Evolutionary conservation across 2,113 vertebrate species (phyloP).

Genomic region (Athene cunicularia): DNA sequence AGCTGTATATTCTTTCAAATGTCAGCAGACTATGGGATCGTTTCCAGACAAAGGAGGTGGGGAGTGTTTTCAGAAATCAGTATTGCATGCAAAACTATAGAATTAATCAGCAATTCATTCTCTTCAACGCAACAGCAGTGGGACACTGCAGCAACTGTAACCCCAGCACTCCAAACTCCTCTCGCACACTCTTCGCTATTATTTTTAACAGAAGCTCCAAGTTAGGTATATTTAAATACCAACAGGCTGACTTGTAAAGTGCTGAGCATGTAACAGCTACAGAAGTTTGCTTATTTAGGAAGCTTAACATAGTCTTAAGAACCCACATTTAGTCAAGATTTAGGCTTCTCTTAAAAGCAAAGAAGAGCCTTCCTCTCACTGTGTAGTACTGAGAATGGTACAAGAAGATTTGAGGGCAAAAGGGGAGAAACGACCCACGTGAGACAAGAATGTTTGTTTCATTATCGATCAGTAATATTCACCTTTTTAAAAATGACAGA

Average conservation of each 20-base stretch:
- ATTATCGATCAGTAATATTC: constrained; percentile 26
- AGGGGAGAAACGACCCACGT: not conserved
- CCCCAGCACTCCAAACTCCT: not conserved
- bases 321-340: not conserved
- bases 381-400: not conserved
- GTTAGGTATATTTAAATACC: not conserved
- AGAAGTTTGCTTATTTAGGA: not conserved
- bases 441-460: not conserved
- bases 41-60: constrained; percentile 56
- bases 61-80: constrained; percentile 67
- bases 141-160: constrained; percentile 15
- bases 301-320: not conserved
- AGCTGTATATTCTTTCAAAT: constrained; percentile 77
- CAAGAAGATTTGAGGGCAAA: not conserved
- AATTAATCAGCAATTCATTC: constrained; percentile 72
- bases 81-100: constrained; percentile 66
- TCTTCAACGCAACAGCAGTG: constrained; percentile 2
- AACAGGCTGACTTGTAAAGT: not conserved
- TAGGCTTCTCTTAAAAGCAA: not conserved
- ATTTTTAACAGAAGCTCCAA: constrained; percentile 5
- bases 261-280: not conserved
- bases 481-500: constrained; percentile 41
- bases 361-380: not conserved
- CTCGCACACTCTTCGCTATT: not conserved
- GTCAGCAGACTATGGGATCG: constrained; percentile 49